Evolutionary conservation across 2,888 invertebrate species (phyloP), one percentile per base, ranked within the genome.

Genomic region (Beris chalybata): DNA sequence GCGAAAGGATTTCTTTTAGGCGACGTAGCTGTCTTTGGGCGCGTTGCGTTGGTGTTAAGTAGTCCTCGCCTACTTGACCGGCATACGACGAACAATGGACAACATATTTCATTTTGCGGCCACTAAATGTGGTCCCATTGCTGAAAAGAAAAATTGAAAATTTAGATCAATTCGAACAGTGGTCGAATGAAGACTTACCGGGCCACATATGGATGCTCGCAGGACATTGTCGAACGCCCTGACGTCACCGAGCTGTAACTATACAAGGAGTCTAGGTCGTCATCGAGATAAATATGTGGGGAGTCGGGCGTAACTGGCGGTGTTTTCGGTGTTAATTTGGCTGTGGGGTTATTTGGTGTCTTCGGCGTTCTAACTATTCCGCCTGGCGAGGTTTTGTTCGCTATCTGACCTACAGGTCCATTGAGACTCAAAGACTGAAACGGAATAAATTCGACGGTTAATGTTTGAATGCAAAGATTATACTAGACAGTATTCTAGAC

Each of bases 21-120:
- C 89, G 86, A 69, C 89, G 85, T 45, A 94, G 88, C 79, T 93
- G 92, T 72, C 88, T 85, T 74, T 92, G 90, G 9, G 92, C 92
- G 69, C 93, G 83, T 78, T 94, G 94, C 1, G 93, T 94, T 12
- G 94, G 94, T 61, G 94, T 94, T 67, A 93, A 84, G 79, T 94
- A 94, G 74, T 93, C 91, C 69, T 92, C 89, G 53, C 89, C 90
- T 57, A 90, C 88, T 57, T 88, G 86, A 1, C 89, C 89, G 5
- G 89, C 87, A 77, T 91, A 89, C 71, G 90, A 88, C 64, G 91
- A 91, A 78, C 93, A 93, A 78, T 93, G 93, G 57, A 93, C 87
- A 68, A 93, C 91, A 78, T 91, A 93, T 73, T 91, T 89, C 83
- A 87, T 87, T 68, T 86, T 87, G 59, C 87, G 82, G 6, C 87